phyloP scores from a whole-genome alignment of 2,797 vertebrate genomes.

The Hafferia zeledoni region DNA sequence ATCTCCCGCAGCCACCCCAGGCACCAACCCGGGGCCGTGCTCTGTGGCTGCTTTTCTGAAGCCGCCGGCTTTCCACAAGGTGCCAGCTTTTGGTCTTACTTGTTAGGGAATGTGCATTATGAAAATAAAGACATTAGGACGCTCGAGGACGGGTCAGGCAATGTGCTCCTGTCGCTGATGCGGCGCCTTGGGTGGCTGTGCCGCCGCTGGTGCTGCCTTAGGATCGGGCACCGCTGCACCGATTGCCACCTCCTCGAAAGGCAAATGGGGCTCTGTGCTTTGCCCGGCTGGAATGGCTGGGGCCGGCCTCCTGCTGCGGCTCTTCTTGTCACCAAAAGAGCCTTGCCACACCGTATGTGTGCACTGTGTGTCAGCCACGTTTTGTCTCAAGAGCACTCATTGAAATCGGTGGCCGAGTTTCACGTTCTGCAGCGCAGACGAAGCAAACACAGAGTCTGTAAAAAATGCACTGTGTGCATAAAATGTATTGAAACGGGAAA shows the following conservation, averaged over 20 bases:
- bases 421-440: accelerated
- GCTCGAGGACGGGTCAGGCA: neutral
- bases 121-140: neutral
- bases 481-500: accelerated
- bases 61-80: neutral
- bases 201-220: neutral
- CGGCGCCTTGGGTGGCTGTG: accelerated
- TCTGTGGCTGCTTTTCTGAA: too few species aligned
- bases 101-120: neutral
- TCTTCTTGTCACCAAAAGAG: neutral
- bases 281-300: neutral
- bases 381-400: neutral
- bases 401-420: neutral
- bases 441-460: neutral
- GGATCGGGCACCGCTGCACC: too few species aligned
- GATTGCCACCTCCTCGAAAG: neutral
- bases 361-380: neutral
- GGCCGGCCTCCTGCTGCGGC: neutral
- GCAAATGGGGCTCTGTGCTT: neutral
- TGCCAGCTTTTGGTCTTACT: neutral
- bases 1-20: accelerated
- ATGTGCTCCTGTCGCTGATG: accelerated
- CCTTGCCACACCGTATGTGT: accelerated
- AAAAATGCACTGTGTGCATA: neutral
- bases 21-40: too few species aligned